These are phyloP conservation scores for Clunio marinus DNA, from an alignment of 2,888 invertebrate species.

Conservation along the genomic window DNA sequence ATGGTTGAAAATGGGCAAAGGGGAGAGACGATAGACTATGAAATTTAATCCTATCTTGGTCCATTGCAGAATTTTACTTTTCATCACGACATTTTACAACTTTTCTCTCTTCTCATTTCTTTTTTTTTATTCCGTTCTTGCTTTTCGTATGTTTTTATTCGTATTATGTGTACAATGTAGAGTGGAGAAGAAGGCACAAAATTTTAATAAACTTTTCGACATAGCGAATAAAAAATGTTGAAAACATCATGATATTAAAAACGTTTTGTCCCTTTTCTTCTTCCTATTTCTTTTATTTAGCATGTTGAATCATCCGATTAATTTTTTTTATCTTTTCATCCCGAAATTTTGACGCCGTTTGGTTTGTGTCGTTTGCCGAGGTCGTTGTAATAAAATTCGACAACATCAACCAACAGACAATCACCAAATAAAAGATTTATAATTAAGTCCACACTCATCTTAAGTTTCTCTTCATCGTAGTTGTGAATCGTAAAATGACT, in stretches of 20 bases:
- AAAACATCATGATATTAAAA: constrained; percentile 32
- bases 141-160: neutral
- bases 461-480: no score
- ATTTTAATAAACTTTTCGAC: constrained; percentile 37
- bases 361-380: neutral
- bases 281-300: neutral
- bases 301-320: neutral
- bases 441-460: no score
- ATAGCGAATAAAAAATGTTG: constrained; percentile 26
- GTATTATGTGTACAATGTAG: neutral
- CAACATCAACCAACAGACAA: no score
- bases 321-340: neutral
- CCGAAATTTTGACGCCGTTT: constrained; percentile 29
- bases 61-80: neutral
- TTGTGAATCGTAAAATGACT: no score
- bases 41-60: constrained; percentile 25
- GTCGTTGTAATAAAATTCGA: no score
- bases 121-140: no score
- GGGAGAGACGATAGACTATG: neutral
- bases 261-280: constrained; percentile 34
- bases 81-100: constrained; percentile 18
- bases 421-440: no score
- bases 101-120: neutral
- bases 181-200: constrained; percentile 19
- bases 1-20: no score